Conservation (phyloP, 2,888 invertebrate genomes). For the Ceriagrion tenellum region DNA sequence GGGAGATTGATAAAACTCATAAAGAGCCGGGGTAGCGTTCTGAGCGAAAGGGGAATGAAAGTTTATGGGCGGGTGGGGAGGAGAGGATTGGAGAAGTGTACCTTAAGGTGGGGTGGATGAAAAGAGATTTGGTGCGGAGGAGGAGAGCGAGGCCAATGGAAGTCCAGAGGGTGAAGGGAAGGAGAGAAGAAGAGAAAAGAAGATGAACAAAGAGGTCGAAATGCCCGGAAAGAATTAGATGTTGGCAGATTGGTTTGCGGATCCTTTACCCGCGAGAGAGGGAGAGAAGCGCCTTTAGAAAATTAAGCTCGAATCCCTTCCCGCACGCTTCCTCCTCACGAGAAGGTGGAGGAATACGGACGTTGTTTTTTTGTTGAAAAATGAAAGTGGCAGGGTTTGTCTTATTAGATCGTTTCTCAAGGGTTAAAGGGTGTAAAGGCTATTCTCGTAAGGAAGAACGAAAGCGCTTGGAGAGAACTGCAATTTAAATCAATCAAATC, state of each 20-base stretch:
- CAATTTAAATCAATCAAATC: constrained; percentile 9
- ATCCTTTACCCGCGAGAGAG: background rate
- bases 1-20: constrained; percentile 52
- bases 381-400: constrained; percentile 11
- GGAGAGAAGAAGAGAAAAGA: background rate
- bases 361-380: constrained; percentile 26
- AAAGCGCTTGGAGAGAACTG: background rate
- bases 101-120: background rate
- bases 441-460: background rate
- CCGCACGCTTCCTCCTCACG: background rate
- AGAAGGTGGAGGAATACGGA: background rate
- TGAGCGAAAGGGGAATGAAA: background rate
- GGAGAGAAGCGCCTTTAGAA: background rate
- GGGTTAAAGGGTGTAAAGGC: background rate
- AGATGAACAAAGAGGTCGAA: background rate
- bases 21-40: background rate
- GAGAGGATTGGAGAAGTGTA: background rate
- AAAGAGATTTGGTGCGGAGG: background rate
- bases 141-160: background rate
- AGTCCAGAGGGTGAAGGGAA: background rate
- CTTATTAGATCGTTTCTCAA: constrained; percentile 19
- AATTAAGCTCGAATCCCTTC: background rate
- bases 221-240: background rate
- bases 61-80: background rate
- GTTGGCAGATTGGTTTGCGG: constrained; percentile 15